Evolutionary conservation across 2,113 vertebrate genomes (phyloP), one percentile per base, ranked within the genome.

Genomic region (Phalacrocorax aristotelis): DNA sequence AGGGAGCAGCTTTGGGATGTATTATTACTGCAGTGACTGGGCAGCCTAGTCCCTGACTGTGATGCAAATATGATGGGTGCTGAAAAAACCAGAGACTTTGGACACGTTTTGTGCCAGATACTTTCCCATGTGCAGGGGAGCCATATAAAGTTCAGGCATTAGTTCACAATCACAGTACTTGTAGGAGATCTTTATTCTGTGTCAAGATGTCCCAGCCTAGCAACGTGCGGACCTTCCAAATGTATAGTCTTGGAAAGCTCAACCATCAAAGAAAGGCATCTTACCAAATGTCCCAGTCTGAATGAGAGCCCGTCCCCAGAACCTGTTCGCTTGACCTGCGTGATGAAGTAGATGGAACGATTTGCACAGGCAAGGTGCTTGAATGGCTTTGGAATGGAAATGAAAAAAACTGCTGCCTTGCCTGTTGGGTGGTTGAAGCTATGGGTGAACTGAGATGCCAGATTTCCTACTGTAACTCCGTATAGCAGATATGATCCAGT

Each of bases 311-410:
- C 69, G 69, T 7, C 14, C 65, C 30, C 82, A 82, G 65, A 87
- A 57, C 36, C 19, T 51, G 21, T 66, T 89, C 2, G 1, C 60
- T 42, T 1, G 8, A 49, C 44, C 44, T 4, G 1, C 0, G 2
- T 32, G 51, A 17, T 17, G 22, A 68, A 62, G 64, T 34, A 25
- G 32, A 29, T 57, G 34, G 75, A 70, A 62, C 3, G 1, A 34
- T 82, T 75, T 82, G 25, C 44, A 20, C 17, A 57, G 49, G 32
- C 44, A 95, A 69, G 70, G 72, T 86, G 32, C 34, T 36, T 71
- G 64, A 71, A 66, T 29, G 62, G 9, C 14, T 78, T 94, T 89
- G 52, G 77, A 72, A 49, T n/a, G 57, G 58, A 89, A 61, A 26
- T 75, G 38, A 36, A 87, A 36, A 87, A 84, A 85, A 23, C 6